These are phyloP conservation scores for Sebastes nivosus DNA, from an alignment of 2,797 vertebrate species.

Conservation along the genomic window DNA sequence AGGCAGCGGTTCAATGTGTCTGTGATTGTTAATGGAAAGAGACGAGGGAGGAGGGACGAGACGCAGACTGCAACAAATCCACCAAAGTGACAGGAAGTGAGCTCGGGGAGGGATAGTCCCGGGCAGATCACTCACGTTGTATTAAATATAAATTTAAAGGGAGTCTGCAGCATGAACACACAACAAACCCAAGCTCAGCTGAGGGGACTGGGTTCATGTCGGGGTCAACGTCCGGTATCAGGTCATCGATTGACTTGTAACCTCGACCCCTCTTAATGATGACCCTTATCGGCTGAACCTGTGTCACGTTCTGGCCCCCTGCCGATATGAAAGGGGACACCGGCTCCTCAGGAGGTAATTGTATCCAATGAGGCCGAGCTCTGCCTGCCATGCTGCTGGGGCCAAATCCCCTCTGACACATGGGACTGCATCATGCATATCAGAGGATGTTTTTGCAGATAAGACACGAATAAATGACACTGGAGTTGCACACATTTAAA, in stretches of 20 bases:
- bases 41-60: not conserved
- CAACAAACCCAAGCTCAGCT: not conserved
- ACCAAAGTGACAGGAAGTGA: not conserved
- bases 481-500: not conserved
- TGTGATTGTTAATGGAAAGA: constrained; percentile 20
- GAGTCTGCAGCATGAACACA: not conserved
- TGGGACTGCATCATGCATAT: not conserved
- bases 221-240: constrained; percentile 26
- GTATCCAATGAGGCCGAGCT: constrained; percentile 53
- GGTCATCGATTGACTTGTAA: constrained; percentile 26
- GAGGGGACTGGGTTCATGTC: not conserved
- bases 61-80: constrained; percentile 8
- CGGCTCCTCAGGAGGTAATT: constrained; percentile 55
- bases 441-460: not conserved
- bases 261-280: not conserved
- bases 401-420: not conserved
- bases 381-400: not conserved
- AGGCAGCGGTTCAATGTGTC: not conserved
- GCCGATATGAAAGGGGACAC: constrained; percentile 66
- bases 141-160: constrained; percentile 1
- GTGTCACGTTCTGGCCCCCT: constrained; percentile 32
- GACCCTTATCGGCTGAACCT: constrained; percentile 6
- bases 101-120: not conserved
- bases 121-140: not conserved
- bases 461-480: not conserved